Conservation (phyloP, 2,113 vertebrate genomes). For the Emberiza fucata region DNA sequence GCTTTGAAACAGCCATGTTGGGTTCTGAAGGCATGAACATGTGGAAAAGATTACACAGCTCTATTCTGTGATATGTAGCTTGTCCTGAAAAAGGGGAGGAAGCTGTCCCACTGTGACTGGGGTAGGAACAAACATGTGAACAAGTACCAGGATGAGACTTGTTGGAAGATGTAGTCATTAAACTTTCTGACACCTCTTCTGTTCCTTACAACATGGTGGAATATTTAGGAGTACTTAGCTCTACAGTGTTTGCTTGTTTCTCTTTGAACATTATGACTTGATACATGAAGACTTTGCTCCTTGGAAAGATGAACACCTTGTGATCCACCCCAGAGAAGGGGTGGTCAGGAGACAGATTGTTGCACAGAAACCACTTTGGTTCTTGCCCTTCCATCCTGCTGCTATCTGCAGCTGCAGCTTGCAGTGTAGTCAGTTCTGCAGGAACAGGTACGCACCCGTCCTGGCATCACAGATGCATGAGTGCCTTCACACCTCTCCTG, state of each 20-base stretch:
- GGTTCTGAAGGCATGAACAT: neutral
- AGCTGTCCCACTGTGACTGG: neutral
- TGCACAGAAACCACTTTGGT: neutral
- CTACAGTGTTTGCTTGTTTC: neutral
- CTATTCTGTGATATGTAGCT: neutral
- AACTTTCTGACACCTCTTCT: neutral
- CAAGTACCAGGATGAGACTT: neutral
- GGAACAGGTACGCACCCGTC: neutral
- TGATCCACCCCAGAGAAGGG: neutral
- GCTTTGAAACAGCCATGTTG: neutral
- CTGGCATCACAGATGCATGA: neutral
- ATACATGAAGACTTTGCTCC: neutral
- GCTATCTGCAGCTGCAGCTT: neutral
- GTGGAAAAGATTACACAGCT: neutral
- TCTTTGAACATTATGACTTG: neutral
- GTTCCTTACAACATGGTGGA: neutral
- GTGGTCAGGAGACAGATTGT: neutral
- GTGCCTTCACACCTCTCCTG: neutral
- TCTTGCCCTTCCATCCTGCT: neutral
- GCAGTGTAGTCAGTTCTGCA: neutral
- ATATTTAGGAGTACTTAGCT: neutral
- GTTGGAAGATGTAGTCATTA: neutral
- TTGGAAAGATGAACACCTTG: neutral
- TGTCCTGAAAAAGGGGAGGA: neutral
- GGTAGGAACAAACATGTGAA: fast-evolving